phyloP scores from a whole-genome alignment of 2,888 invertebrate genomes.

The Sinhomidia bicolor region DNA sequence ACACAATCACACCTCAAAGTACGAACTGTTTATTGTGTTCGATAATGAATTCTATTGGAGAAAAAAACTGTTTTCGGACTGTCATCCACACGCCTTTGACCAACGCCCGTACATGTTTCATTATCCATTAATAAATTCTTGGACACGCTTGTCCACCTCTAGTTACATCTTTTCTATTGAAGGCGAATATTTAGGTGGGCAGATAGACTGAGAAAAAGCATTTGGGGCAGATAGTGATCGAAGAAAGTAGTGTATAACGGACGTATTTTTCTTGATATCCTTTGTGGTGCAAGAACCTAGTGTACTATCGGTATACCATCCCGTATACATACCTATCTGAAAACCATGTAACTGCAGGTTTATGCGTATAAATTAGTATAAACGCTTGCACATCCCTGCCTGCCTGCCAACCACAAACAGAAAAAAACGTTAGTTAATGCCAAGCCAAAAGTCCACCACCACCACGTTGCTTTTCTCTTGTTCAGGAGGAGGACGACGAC shows the following conservation, averaged over 20 bases:
- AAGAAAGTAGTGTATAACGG: too few relatives aligned
- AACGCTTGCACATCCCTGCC: background rate
- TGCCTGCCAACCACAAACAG: constrained; percentile 50
- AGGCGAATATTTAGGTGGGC: too few relatives aligned
- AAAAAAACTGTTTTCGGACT: constrained; percentile 76
- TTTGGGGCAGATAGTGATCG: too few relatives aligned
- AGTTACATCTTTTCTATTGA: constrained; percentile 36
- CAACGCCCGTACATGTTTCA: constrained; percentile 45
- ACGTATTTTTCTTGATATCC: too few relatives aligned
- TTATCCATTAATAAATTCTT: constrained; percentile 80
- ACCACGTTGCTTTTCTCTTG: constrained; percentile 33
- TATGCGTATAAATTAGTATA: constrained; percentile 16
- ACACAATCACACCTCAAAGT: too few relatives aligned
- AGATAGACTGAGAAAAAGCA: too few relatives aligned
- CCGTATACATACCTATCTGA: too few relatives aligned
- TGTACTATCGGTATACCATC: too few relatives aligned
- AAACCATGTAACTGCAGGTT: background rate
- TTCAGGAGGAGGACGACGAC: too few relatives aligned
- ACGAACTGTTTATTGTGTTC: background rate
- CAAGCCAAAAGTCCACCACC: constrained; percentile 65
- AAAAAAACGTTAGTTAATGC: constrained; percentile 47
- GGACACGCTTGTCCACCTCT: constrained; percentile 80
- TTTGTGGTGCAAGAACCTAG: too few relatives aligned
- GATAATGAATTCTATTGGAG: constrained; percentile 78
- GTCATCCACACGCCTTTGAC: constrained; percentile 78